Conservation (phyloP, 2,113 vertebrate genomes). For the Deroptyus accipitrinus region DNA sequence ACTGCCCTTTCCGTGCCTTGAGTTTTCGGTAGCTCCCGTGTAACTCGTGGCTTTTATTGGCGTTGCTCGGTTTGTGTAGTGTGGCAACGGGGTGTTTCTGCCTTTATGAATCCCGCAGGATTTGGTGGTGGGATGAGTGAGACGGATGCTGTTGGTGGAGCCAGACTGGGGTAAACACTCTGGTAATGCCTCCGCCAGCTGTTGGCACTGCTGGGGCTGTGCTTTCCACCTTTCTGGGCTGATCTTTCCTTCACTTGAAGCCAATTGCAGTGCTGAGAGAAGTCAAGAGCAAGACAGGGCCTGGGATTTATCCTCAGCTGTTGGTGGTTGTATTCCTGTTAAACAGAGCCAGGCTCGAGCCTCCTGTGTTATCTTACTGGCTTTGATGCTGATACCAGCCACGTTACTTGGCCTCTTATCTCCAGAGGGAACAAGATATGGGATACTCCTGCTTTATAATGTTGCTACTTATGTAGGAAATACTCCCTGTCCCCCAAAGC, state of each 20-base stretch:
- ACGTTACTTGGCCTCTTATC: neutral
- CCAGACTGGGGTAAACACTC: neutral
- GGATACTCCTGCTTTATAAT: neutral
- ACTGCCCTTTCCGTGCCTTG: accelerated
- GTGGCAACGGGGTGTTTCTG: neutral
- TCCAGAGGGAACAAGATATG: neutral
- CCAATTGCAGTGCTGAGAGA: neutral
- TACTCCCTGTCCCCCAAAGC: neutral
- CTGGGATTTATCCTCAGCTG: neutral
- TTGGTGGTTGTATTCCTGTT: neutral
- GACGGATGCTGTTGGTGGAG: neutral
- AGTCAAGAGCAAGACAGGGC: neutral
- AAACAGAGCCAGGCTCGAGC: neutral
- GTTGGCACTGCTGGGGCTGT: neutral
- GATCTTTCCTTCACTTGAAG: neutral
- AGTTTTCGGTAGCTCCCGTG: accelerated
- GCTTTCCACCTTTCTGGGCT: neutral
- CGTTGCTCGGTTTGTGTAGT: accelerated
- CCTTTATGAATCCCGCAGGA: neutral
- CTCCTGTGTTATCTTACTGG: neutral
- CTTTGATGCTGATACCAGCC: neutral
- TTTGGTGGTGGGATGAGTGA: neutral
- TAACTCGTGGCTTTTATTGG: too few species aligned
- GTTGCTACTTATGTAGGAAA: neutral
- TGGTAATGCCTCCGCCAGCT: neutral